A percentile compares a stretch with the other conserved stretches of the same genome.
Conservation (phyloP, 2,888 invertebrate genomes). For the Thysanoteuthis rhombus region DNA sequence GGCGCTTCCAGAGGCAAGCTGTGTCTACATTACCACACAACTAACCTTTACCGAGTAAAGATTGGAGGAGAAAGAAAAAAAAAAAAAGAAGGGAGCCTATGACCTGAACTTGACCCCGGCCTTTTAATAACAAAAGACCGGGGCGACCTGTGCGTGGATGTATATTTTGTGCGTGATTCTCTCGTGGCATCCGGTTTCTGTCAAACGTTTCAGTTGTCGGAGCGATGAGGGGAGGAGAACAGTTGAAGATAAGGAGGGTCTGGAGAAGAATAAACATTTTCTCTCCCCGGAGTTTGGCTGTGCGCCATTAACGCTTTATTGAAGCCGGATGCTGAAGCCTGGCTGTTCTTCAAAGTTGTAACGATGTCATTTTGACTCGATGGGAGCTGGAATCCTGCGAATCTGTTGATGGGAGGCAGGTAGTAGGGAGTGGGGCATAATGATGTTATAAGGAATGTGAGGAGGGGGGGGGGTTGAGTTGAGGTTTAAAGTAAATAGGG, state of each 20-base stretch:
- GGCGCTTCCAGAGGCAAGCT: neutral
- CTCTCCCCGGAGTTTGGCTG: neutral
- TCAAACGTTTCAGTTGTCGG: neutral
- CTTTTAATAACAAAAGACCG: slow-evolving; percentile 12
- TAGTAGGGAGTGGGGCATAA: no score
- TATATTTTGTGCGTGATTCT: neutral
- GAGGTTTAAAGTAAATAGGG: no score
- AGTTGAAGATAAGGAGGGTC: neutral
- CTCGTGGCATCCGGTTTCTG: neutral
- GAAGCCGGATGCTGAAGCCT: neutral
- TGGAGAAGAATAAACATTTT: neutral
- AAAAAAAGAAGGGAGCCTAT: neutral
- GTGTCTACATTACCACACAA: neutral
- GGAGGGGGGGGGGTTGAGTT: no score
- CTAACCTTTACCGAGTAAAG: neutral
- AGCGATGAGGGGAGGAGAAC: neutral
- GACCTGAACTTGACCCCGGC: slow-evolving; percentile 12
- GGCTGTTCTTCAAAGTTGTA: neutral
- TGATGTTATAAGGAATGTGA: no score
- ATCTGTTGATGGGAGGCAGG: neutral
- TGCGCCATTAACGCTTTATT: neutral
- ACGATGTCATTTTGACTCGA: slow-evolving; percentile 12
- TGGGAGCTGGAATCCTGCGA: neutral
- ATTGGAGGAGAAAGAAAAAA: no score
- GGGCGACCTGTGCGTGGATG: neutral